Evolutionary conservation across 1,140 invertebrate genomes (phyloP), one percentile per base, ranked within the genome.

Genomic region (Brachionus asplanchnoidis): DNA sequence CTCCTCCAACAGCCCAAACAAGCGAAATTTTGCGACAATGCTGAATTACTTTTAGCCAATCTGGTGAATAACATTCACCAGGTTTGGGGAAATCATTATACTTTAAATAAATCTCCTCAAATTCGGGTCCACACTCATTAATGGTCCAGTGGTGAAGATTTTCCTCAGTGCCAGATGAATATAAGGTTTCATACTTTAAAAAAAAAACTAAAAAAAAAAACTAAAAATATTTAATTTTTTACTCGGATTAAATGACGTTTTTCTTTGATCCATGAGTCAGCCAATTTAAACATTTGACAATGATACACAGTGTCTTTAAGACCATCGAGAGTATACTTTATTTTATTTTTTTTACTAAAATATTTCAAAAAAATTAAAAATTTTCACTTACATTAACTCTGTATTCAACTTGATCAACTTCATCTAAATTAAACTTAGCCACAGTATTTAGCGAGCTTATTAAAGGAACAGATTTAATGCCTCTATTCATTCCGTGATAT

Each of bases 241-340:
- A 82, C 79, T 68, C 65, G 66, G 9, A 82, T 42, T 46, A 82
- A 82, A 46, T 82, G 79, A 20, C 79, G 32, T 23, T 82, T 82
- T 68, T 82, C 40, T 28, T 82, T 60, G 12, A 46, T 65, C 79
- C 79, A 82, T 17, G 17, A 17, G 3, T 60, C 53, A 65, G 79
- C 56, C 8, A 82, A 56, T 68, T 82, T 68, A 36, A 82, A 82
- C 53, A 82, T 65, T 46, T 6, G 20, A 68, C 79, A 82, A 36
- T 65, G 17, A 26, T 82, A 82, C 12, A 28, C 28, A 44, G 79
- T 82, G 40, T 82, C 79, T 68, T 40, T 42, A 9, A 20, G 14
- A 4, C 20, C 32, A 40, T 82, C 53, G 4, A 82, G 8, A 9
- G 79, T 82, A 68, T 60, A 60, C 79, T 82, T 20, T 40, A 23